phyloP scores from a whole-genome alignment of 2,888 invertebrate species.

The Morpho deidamia region DNA sequence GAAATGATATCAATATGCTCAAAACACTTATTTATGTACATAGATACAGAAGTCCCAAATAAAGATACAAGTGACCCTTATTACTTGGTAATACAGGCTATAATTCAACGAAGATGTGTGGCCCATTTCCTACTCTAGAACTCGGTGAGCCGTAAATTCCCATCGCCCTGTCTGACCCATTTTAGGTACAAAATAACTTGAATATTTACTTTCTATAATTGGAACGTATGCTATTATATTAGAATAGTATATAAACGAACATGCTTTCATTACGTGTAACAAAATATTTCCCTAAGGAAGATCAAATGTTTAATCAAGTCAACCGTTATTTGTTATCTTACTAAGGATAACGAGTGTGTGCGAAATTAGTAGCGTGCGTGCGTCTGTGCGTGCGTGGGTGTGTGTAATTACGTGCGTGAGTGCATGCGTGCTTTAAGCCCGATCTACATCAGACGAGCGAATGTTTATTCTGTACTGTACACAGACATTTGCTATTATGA shows the following conservation, averaged over 20 bases:
- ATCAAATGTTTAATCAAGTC: too few species aligned
- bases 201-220: slow-evolving; percentile 12
- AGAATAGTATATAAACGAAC: too few species aligned
- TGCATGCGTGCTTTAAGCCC: too few species aligned
- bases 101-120: background rate
- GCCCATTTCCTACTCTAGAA: background rate
- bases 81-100: background rate
- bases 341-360: too few species aligned
- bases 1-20: background rate
- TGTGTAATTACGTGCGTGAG: too few species aligned
- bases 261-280: background rate
- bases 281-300: background rate
- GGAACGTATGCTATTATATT: slow-evolving; percentile 4
- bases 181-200: slow-evolving; percentile 11
- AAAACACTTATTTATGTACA: too few species aligned
- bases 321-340: too few species aligned
- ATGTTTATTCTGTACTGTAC: too few species aligned
- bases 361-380: too few species aligned
- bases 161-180: slow-evolving; percentile 10
- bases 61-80: background rate
- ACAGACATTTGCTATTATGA: too few species aligned
- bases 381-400: too few species aligned
- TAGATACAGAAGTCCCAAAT: background rate
- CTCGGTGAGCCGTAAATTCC: slow-evolving; percentile 8
- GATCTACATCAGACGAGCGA: too few species aligned